Base-by-base conservation (phyloP, 2,888 invertebrate genomes). In the Uropetala carovei region DNA sequence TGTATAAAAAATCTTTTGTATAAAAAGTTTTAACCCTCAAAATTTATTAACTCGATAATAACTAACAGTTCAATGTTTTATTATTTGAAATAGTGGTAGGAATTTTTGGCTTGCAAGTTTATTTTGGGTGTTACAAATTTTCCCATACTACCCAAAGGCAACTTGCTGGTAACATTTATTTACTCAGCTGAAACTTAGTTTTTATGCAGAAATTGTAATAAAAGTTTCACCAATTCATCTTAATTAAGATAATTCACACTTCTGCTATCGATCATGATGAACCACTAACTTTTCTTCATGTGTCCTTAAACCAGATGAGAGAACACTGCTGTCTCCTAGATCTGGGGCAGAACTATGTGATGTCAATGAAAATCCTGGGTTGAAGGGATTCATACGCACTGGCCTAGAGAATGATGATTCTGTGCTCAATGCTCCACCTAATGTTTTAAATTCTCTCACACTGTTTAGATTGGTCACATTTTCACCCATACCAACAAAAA, bases 211-310 rank as follows among this genome's bases (percentile, higher is more conserved):
- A 22, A 64, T 43, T 68, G n/a, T 43, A 43, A 43, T n/a, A 18
- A 56, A 56, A n/a, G 56, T 57, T 56, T 43, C 13, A 82, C 43
- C 82, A 82, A 0, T 22, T 10, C 83, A 56, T 13, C 83, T 43
- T 43, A 43, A 43, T 43, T 43, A 3, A 5, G 43, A 56, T n/a
- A 18, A 18, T 16, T 56, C 18, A n/a, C 57, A 56, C 83, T 83
- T 18, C 83, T n/a, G 43, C 43, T 89, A 89, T 89, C 89, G 89
- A 68, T 68, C 89, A 68, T 89, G 89, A n/a, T 89, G 89, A 10
- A 18, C 56, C n/a, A 64, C n/a, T 11, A 64, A 68, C n/a, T 89
- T 68, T 64, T 43, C 68, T 89, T 89, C 89, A 18, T 43, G 64
- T 43, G 89, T 89, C 64, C 89, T 89, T 10, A 30, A 10, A 27